Percentiles rank a stretch among this genome's conserved stretches.
Evolutionary conservation across 1,140 invertebrate species (phyloP).

Genomic region (Holcopasites calliopsidis): DNA sequence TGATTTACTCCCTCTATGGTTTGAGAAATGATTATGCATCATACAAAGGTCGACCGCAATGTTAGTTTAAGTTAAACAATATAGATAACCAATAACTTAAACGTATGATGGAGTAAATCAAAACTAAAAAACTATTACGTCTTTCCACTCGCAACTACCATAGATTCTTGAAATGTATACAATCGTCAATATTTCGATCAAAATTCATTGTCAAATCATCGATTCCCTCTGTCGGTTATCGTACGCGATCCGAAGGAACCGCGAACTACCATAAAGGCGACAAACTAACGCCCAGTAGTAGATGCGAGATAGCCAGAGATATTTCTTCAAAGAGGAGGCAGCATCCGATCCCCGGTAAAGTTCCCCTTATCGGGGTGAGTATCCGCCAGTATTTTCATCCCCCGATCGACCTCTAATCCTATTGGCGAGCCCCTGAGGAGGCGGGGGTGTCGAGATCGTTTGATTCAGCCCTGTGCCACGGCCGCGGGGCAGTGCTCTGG

Average conservation of each 20-base stretch:
- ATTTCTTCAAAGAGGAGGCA: background rate
- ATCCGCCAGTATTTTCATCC: constrained; percentile 42
- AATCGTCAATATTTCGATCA: no score
- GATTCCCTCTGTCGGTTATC: no score
- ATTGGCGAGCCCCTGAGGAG: constrained; percentile 28
- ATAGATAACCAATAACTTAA: no score
- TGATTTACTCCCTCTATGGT: no score
- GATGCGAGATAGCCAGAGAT: background rate
- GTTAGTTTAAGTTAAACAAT: no score
- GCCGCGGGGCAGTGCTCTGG: no score
- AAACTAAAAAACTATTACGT: no score
- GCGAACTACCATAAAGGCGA: background rate
- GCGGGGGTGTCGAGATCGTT: constrained; percentile 45
- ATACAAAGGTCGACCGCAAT: no score
- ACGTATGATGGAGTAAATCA: no score
- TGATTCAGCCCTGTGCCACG: constrained; percentile 32
- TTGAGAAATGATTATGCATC: no score
- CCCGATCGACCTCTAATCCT: constrained; percentile 50
- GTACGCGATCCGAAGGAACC: background rate
- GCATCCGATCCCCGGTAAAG: background rate
- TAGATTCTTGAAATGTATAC: no score
- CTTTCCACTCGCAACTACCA: no score
- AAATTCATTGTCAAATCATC: background rate
- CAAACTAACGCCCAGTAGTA: background rate
- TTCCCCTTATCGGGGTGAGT: constrained; percentile 14